These are phyloP conservation scores for honey bee (Apis mellifera) DNA, from an alignment of 1,140 invertebrate species.

Conservation along the genomic window Amel_HAv3.1 CM009936.2:15781001-15781500, in stretches of 20 bases:
- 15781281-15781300: background rate
- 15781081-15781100: constrained; percentile 4
- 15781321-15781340: background rate
- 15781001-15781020: constrained; percentile 48
- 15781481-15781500: background rate
- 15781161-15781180: too few relatives aligned
- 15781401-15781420: constrained; percentile 27
- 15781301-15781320: background rate
- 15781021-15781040: constrained; percentile 61
- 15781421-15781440: constrained; percentile 38
- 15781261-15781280: too few relatives aligned
- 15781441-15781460: constrained; percentile 9
- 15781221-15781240: too few relatives aligned
- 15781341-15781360: constrained; percentile 2
- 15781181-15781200: too few relatives aligned
- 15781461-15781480: constrained; percentile 12
- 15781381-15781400: constrained; percentile 2
- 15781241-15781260: too few relatives aligned
- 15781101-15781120: background rate
- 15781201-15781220: too few relatives aligned
- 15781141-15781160: too few relatives aligned
- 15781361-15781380: background rate
- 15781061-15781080: constrained; percentile 32
- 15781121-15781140: constrained; percentile 4
- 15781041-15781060: constrained; percentile 45